Percentiles rank a stretch among this genome's conserved stretches.
These are phyloP conservation scores for Cichlasoma orientale DNA, from an alignment of 2,797 vertebrate species.

Conservation along the genomic window DNA sequence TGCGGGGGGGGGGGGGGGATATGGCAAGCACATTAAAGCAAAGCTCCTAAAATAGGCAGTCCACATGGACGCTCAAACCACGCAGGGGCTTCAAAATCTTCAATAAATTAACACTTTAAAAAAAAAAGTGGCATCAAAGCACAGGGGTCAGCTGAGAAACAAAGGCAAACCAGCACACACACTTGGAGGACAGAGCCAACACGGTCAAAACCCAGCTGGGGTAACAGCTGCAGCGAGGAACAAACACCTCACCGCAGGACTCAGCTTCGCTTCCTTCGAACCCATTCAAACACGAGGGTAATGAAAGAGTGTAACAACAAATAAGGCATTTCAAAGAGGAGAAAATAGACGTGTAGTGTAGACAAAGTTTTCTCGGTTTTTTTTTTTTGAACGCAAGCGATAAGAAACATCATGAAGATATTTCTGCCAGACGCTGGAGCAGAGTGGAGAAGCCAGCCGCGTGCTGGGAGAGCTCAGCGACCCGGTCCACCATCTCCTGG, in stretches of 20 bases:
- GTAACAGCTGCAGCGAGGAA: slow-evolving; percentile 39
- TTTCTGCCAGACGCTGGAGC: slow-evolving; percentile 85
- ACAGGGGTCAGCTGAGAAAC: slow-evolving; percentile 62
- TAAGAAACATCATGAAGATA: slow-evolving; percentile 74
- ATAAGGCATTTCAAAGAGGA: slow-evolving; percentile 78
- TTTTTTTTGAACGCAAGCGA: slow-evolving; percentile 10
- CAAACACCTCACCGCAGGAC: slow-evolving; percentile 22
- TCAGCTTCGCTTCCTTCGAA: slow-evolving; percentile 32
- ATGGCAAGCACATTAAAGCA: slow-evolving; percentile 62
- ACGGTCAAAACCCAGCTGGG: slow-evolving; percentile 38
- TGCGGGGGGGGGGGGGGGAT: slow-evolving; percentile 8
- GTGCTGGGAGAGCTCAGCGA: slow-evolving; percentile 87
- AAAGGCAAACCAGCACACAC: slow-evolving; percentile 61
- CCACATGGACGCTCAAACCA: slow-evolving; percentile 38
- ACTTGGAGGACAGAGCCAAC: slow-evolving; percentile 42
- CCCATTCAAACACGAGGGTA: slow-evolving; percentile 43
- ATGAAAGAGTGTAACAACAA: slow-evolving; percentile 53
- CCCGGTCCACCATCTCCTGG: slow-evolving; percentile 88
- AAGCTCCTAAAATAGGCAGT: slow-evolving; percentile 51
- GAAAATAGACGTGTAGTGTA: slow-evolving; percentile 56
- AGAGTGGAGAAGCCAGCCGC: slow-evolving; percentile 88
- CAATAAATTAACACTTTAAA: slow-evolving; percentile 81
- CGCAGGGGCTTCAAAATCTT: slow-evolving; percentile 60
- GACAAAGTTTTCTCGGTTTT: slow-evolving; percentile 27
- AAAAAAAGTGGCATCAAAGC: slow-evolving; percentile 62